Percentiles rank a stretch among this genome's conserved stretches.
These are phyloP conservation scores for Apotomis capreana DNA, from an alignment of 2,888 invertebrate species.

Conservation along the genomic window DNA sequence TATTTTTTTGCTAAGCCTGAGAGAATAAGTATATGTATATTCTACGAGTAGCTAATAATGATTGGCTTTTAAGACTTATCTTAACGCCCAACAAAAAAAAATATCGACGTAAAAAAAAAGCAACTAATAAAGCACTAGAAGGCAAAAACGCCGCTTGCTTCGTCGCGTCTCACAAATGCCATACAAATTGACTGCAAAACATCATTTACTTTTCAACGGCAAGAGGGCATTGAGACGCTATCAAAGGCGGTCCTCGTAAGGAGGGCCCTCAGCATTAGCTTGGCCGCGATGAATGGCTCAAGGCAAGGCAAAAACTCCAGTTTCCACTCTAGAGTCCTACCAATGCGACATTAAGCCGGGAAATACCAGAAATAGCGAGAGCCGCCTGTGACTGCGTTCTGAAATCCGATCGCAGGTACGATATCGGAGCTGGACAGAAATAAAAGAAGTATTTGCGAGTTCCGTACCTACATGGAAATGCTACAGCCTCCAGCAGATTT, in stretches of 20 bases:
- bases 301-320: constrained; percentile 33
- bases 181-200: constrained; percentile 35
- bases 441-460: constrained; percentile 46
- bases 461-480: constrained; percentile 40
- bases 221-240: constrained; percentile 39
- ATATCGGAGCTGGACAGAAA: constrained; percentile 44
- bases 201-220: constrained; percentile 42
- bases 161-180: constrained; percentile 28
- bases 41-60: too few species aligned
- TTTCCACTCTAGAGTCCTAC: constrained; percentile 29
- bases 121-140: constrained; percentile 25
- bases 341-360: constrained; percentile 37
- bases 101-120: background rate
- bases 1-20: background rate
- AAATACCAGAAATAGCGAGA: constrained; percentile 56
- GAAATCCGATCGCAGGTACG: constrained; percentile 57
- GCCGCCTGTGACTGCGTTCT: constrained; percentile 48
- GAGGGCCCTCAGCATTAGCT: constrained; percentile 43
- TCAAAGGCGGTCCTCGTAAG: constrained; percentile 41
- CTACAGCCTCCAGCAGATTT: constrained; percentile 30
- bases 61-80: too few species aligned
- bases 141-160: constrained; percentile 20
- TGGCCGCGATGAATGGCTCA: constrained; percentile 43
- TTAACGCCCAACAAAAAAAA: background rate
- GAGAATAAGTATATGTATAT: background rate